Conservation (phyloP, 2,797 vertebrate genomes). For the Coreius guichenoti region DNA sequence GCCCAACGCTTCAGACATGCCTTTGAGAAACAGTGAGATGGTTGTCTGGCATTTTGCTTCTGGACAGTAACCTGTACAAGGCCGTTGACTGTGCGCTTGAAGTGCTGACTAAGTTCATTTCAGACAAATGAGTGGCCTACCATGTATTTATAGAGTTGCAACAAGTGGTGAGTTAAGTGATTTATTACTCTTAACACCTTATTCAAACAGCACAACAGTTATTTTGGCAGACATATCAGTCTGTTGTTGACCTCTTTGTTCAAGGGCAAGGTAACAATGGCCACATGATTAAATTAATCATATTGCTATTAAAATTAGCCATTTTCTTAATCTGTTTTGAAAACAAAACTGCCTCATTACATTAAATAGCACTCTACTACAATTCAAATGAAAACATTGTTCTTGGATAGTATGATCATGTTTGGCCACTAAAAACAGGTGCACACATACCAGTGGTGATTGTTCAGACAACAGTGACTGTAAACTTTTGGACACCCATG, state of each 20-base stretch:
- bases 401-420: not conserved
- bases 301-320: not conserved
- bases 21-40: slow-evolving; percentile 25
- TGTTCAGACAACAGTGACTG: not conserved
- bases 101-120: slow-evolving; percentile 41
- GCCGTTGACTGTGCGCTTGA: slow-evolving; percentile 13
- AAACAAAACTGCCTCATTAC: not conserved
- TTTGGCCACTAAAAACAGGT: slow-evolving; percentile 3
- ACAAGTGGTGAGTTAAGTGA: slow-evolving; percentile 23
- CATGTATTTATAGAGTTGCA: slow-evolving; percentile 22
- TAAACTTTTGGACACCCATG: not conserved
- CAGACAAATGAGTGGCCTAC: slow-evolving; percentile 19
- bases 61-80: slow-evolving; percentile 40
- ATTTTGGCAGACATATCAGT: not conserved
- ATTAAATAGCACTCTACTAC: not conserved
- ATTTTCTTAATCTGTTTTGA: not conserved
- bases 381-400: not conserved
- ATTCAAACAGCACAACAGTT: slow-evolving; percentile 33
- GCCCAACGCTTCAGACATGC: slow-evolving; percentile 24
- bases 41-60: slow-evolving; percentile 31
- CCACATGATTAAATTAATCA: not conserved
- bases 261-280: slow-evolving; percentile 21
- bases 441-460: slow-evolving; percentile 1
- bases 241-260: slow-evolving; percentile 30
- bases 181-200: slow-evolving; percentile 32